phyloP scores from a whole-genome alignment of 2,113 vertebrate genomes.

The Dipodomys spectabilis region DNA sequence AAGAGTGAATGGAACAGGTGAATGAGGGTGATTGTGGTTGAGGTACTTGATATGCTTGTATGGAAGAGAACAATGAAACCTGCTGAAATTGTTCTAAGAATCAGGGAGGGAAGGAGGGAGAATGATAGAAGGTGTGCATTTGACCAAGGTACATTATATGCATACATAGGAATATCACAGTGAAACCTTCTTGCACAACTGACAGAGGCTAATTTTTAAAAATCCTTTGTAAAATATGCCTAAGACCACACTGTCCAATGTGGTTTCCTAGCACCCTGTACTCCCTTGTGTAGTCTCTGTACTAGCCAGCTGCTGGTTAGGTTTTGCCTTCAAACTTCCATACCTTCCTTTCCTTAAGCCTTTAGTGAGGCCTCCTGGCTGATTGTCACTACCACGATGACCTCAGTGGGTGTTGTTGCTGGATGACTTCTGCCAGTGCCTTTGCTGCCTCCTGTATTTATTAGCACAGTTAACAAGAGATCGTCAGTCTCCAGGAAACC shows the following conservation, averaged over 20 bases:
- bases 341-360: background rate
- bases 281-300: background rate
- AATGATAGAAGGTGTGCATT: too few species aligned
- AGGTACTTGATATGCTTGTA: too few species aligned
- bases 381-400: background rate
- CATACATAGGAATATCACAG: too few species aligned
- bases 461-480: constrained; percentile 63
- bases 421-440: background rate
- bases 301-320: background rate
- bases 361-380: background rate
- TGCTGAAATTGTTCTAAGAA: too few species aligned
- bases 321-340: background rate
- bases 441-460: constrained; percentile 53
- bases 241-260: background rate
- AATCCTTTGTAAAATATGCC: background rate
- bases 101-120: too few species aligned
- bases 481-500: constrained; percentile 77
- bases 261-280: background rate
- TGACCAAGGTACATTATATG: too few species aligned
- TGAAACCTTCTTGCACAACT: too few species aligned
- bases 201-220: too few species aligned
- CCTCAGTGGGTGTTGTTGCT: constrained; percentile 41
- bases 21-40: too few species aligned
- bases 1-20: too few species aligned
- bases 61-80: too few species aligned